Conservation (phyloP, 2,888 invertebrate genomes). For the Ophion obscuratus region DNA sequence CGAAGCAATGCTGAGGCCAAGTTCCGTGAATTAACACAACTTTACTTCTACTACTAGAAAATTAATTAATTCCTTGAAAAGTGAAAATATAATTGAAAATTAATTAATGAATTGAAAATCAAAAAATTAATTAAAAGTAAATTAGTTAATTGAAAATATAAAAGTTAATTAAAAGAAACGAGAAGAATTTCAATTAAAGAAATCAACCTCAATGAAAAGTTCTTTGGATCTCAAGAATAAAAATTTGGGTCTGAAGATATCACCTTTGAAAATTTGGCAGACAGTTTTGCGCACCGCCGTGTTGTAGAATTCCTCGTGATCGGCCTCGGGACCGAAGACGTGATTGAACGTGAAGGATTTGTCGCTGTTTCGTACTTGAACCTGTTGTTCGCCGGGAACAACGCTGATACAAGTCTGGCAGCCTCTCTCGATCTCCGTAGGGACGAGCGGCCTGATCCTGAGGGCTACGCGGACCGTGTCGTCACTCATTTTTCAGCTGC, state of each 20-base stretch:
- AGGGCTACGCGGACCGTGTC: slow-evolving; percentile 91
- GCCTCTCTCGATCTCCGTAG: slow-evolving; percentile 89
- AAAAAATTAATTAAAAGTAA: no score
- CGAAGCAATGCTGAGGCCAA: no score
- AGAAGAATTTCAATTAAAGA: background rate
- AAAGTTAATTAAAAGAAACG: no score
- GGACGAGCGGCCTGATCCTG: slow-evolving; percentile 92
- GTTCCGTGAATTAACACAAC: no score
- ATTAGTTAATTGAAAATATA: no score
- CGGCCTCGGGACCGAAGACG: slow-evolving; percentile 90
- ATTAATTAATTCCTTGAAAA: no score
- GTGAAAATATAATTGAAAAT: no score
- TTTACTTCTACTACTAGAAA: no score
- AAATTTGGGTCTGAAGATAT: background rate
- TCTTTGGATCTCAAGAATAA: background rate
- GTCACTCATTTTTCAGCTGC: slow-evolving; percentile 67
- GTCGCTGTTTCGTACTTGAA: slow-evolving; percentile 88
- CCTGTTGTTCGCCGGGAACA: slow-evolving; percentile 88
- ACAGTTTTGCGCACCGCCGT: slow-evolving; percentile 90
- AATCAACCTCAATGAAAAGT: background rate
- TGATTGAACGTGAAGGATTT: slow-evolving; percentile 93
- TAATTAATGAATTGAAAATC: no score
- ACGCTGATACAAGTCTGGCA: slow-evolving; percentile 91
- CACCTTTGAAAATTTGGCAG: slow-evolving; percentile 91
- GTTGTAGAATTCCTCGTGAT: slow-evolving; percentile 90